Evolutionary conservation across 2,888 invertebrate species (phyloP).

Genomic region (Pollenia angustigena): DNA sequence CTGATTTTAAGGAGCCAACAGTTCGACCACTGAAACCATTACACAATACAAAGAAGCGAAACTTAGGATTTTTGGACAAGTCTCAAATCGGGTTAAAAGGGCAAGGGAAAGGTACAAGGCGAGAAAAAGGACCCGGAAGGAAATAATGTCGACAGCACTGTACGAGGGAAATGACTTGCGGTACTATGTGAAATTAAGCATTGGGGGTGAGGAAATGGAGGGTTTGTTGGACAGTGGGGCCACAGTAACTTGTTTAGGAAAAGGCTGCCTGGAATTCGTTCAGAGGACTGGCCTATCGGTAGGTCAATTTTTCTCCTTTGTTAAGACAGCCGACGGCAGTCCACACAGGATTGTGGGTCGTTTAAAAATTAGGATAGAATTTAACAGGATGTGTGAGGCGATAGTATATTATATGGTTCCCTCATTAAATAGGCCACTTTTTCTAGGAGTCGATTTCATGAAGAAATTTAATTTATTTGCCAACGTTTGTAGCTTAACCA

Average conservation of each 20-base stretch:
- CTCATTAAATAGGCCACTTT: background rate
- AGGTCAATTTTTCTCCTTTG: background rate
- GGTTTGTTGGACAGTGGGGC: too few species aligned
- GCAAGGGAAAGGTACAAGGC: background rate
- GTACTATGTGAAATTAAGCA: background rate
- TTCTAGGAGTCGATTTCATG: too few species aligned
- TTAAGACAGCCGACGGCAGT: background rate
- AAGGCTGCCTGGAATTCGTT: background rate
- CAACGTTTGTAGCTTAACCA: background rate
- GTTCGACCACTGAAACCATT: background rate
- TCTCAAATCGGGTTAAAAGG: background rate
- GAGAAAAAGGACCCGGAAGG: background rate
- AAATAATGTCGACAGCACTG: background rate
- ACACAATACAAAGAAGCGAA: background rate
- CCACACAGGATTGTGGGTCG: background rate
- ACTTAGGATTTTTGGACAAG: background rate
- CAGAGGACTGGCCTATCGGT: background rate
- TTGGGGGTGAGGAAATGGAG: too few species aligned
- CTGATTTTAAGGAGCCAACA: background rate
- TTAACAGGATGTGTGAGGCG: background rate
- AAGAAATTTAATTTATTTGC: background rate
- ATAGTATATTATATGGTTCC: background rate
- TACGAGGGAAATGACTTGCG: conserved; percentile 1
- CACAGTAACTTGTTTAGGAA: too few species aligned
- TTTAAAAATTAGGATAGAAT: background rate